A percentile compares a stretch with the other conserved stretches of the same genome.
phyloP scores from a whole-genome alignment of 2,797 vertebrate species.

The Microctenopoma stevenorrisi region DNA sequence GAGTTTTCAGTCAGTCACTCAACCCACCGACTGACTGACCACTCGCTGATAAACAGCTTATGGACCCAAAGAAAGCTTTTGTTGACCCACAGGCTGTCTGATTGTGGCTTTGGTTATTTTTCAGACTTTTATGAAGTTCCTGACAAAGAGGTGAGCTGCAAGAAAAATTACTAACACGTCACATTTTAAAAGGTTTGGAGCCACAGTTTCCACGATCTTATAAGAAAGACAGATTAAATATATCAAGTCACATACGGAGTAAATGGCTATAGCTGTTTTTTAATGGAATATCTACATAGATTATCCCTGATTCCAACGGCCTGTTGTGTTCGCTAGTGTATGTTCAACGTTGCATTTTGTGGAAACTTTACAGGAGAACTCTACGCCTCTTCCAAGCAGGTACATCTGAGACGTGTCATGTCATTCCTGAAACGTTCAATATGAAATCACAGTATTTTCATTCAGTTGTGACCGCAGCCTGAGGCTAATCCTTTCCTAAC shows the following conservation, averaged over 20 bases:
- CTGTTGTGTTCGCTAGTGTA: no score
- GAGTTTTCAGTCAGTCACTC: no score
- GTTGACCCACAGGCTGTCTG: slow-evolving; percentile 1
- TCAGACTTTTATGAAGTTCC: slow-evolving; percentile 86
- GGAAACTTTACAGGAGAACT: slow-evolving; percentile 64
- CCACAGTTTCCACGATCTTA: no score
- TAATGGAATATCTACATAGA: no score
- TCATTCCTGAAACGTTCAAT: neutral
- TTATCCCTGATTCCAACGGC: no score
- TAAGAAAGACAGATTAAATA: no score
- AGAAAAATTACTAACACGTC: neutral
- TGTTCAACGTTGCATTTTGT: slow-evolving; percentile 8
- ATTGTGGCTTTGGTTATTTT: slow-evolving; percentile 46
- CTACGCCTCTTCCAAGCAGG: slow-evolving; percentile 60
- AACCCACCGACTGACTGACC: no score
- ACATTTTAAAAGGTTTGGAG: no score
- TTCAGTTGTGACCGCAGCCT: neutral
- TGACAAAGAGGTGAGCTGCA: slow-evolving; percentile 80
- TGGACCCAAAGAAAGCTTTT: neutral
- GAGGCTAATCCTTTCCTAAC: neutral
- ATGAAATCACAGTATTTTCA: neutral
- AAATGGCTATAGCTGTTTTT: no score
- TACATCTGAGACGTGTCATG: slow-evolving; percentile 44
- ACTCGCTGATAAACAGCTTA: no score
- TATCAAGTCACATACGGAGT: no score